A percentile compares a stretch with the other conserved stretches of the same genome.
phyloP scores from a whole-genome alignment of 2,888 invertebrate genomes.

The Mycalesis mineus region DNA sequence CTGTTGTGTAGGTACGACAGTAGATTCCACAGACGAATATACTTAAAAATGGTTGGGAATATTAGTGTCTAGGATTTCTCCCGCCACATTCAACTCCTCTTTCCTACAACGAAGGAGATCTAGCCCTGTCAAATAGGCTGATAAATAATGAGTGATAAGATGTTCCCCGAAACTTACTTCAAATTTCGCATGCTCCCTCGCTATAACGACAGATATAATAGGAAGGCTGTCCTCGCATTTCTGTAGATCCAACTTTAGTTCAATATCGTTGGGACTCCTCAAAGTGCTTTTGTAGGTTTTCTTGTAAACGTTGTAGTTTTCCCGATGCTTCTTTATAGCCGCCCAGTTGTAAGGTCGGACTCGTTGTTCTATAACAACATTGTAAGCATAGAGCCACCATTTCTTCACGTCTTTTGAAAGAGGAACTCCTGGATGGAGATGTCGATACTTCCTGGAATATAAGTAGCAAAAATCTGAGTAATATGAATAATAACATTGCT shows the following conservation, averaged over 20 bases:
- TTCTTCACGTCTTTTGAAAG: constrained; percentile 77
- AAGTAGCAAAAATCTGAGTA: neutral
- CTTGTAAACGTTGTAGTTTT: constrained; percentile 83
- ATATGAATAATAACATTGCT: too few species aligned
- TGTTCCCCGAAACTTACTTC: constrained; percentile 74
- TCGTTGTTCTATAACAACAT: constrained; percentile 83
- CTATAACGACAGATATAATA: constrained; percentile 86
- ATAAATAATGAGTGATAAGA: too few species aligned
- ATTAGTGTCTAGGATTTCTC: too few species aligned
- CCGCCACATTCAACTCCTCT: too few species aligned
- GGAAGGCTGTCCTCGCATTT: constrained; percentile 86
- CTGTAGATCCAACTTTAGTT: constrained; percentile 84
- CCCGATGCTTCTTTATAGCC: constrained; percentile 82
- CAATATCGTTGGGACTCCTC: constrained; percentile 84
- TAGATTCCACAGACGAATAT: too few species aligned
- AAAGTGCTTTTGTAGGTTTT: constrained; percentile 83
- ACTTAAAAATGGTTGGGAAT: too few species aligned
- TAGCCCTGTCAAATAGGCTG: too few species aligned
- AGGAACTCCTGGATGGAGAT: constrained; percentile 79
- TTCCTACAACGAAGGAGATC: too few species aligned
- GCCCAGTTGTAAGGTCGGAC: constrained; percentile 87
- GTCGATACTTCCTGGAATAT: constrained; percentile 77
- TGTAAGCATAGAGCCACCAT: constrained; percentile 89
- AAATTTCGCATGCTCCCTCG: constrained; percentile 87
- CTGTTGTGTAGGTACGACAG: too few species aligned